Base-by-base conservation (phyloP, 2,888 invertebrate genomes). In the Ditylenchus weischeri region DNA sequence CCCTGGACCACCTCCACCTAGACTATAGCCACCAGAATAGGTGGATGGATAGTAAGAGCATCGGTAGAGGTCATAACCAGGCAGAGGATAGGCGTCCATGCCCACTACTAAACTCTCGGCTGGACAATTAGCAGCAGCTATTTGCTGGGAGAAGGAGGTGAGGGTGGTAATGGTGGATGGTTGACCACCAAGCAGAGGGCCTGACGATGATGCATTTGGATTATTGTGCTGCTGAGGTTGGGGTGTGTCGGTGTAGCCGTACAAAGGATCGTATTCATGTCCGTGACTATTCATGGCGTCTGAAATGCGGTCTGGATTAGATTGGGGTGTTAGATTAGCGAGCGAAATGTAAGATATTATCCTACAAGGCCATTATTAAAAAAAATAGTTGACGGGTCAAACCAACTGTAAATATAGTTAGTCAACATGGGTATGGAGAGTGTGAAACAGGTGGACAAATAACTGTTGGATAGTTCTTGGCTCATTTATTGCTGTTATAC, bases 21-120 rank as follows among this genome's bases (percentile, higher is more conserved):
- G 8, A 15, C 43, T 15, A 8, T 43, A 43, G 8, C 43, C 43
- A 11, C 43, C 43, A 13, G 54, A 54, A 54, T 21, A 23, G 11
- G 54, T 29, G 21, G 54, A 29, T 11, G 58, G 50, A 15, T 65
- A 65, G 60, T 57, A 54, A 36, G 36, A 23, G 60, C 51, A 73
- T 69, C 71, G 68, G 64, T 76, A 76, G 54, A 74, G 50, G 64
- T 76, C 76, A 49, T 76, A 76, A 51, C 68, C 49, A 43, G 58
- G 65, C 43, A 65, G 59, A 19, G 59, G 29, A 29, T 59, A 59
- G 19, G 35, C 23, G 6, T 38, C 43, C 43, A 59, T 38, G 23
- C 29, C 43, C 11, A 19, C 35, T 13, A 43, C 59, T 11, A 59
- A 11, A 19, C 54, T 13, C 11, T 21, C 62, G 3, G 48, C 48